Conservation (phyloP, 2,113 vertebrate species). For the Regulus satrapa region DNA sequence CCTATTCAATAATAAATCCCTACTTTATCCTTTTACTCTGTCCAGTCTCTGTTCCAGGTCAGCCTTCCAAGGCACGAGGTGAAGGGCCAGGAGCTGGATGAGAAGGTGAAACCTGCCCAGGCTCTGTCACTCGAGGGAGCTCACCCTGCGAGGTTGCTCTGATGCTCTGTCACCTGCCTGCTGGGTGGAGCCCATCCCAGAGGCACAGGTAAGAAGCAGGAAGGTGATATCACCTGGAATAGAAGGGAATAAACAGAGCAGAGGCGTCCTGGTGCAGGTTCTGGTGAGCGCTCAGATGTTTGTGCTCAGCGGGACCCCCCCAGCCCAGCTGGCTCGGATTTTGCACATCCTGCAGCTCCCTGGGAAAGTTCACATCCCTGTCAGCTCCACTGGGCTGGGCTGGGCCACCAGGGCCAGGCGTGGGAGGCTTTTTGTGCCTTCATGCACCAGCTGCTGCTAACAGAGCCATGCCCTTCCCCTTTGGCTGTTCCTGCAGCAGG, state of each 20-base stretch:
- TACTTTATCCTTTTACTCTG: too few species aligned
- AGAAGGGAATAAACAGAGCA: not conserved
- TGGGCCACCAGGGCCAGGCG: not conserved
- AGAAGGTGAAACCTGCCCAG: not conserved
- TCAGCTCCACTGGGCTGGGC: not conserved
- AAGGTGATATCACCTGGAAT: rapidly evolving
- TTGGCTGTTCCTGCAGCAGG: rapidly evolving
- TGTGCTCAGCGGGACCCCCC: rapidly evolving
- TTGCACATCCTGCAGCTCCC: not conserved
- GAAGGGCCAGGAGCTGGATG: not conserved
- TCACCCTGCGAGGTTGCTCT: not conserved
- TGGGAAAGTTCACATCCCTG: not conserved
- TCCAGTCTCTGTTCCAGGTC: too few species aligned
- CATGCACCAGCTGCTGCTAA: rapidly evolving
- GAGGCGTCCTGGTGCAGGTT: not conserved
- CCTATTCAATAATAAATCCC: too few species aligned
- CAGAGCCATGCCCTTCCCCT: not conserved
- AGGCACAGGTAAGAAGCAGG: not conserved
- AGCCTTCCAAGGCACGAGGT: too few species aligned
- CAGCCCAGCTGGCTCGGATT: rapidly evolving
- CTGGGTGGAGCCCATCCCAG: not conserved
- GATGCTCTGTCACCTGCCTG: rapidly evolving
- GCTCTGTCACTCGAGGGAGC: rapidly evolving
- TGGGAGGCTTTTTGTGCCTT: not conserved
- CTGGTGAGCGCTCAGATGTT: rapidly evolving